A percentile compares a stretch with the other conserved stretches of the same genome.
Evolutionary conservation across 2,888 invertebrate genomes (phyloP).

Genomic region (Drosophila falleni): DNA sequence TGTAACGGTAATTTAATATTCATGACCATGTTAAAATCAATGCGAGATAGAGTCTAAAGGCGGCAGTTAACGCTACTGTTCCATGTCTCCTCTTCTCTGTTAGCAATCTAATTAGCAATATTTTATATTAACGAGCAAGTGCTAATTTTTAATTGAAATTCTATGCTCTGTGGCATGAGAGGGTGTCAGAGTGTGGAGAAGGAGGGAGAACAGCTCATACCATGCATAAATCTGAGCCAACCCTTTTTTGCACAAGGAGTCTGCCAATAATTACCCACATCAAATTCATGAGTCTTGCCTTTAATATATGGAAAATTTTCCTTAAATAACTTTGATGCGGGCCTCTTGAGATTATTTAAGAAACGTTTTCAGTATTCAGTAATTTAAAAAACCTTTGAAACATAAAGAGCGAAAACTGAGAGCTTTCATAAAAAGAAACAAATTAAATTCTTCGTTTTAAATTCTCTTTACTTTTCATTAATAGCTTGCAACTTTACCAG

Average conservation of each 20-base stretch:
- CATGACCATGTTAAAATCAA: slow-evolving; percentile 79
- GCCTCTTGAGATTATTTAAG: neutral
- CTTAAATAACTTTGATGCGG: slow-evolving; percentile 34
- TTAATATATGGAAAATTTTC: slow-evolving; percentile 12
- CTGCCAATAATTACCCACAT: slow-evolving; percentile 75
- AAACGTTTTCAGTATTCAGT: neutral
- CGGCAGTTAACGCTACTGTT: slow-evolving; percentile 42
- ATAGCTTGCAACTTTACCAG: neutral
- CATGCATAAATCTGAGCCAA: slow-evolving; percentile 49
- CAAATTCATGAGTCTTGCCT: slow-evolving; percentile 35
- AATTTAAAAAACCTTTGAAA: neutral
- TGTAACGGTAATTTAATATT: slow-evolving; percentile 76
- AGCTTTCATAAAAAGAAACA: neutral
- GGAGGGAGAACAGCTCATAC: slow-evolving; percentile 3
- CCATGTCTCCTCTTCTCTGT: slow-evolving; percentile 9
- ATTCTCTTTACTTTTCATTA: neutral
- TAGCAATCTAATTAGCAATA: slow-evolving; percentile 77
- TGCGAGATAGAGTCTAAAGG: slow-evolving; percentile 53
- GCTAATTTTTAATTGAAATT: slow-evolving; percentile 80
- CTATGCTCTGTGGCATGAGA: slow-evolving; percentile 38
- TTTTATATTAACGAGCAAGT: slow-evolving; percentile 75
- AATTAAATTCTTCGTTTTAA: neutral
- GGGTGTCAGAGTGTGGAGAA: neutral
- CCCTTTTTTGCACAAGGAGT: slow-evolving; percentile 29
- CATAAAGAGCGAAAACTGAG: neutral